These are phyloP conservation scores for Montipora sp. DNA, from an alignment of 64 coral and sea anemone genomes.

Conservation along the genomic window DNA sequence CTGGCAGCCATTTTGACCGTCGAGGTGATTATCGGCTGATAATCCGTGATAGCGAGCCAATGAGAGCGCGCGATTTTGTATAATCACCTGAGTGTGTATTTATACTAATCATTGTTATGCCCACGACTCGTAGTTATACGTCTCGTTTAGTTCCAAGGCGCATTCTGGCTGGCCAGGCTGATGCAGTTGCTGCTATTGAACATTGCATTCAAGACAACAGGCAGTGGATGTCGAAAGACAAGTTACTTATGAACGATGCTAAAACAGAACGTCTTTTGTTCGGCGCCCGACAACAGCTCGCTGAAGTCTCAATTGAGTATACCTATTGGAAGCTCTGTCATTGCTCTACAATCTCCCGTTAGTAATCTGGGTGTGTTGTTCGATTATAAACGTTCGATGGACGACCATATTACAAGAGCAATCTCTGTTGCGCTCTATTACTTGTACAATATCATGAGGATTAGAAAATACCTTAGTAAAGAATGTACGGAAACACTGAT, in stretches of 20 bases:
- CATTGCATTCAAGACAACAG: background rate
- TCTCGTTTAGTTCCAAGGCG: conserved; percentile 1
- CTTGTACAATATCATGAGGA: background rate
- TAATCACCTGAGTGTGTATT: too few species aligned
- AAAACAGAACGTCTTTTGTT: too few species aligned
- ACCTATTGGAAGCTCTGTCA: background rate
- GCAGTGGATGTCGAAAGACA: background rate
- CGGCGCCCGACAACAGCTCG: too few species aligned
- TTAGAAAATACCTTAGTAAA: background rate
- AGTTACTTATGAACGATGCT: too few species aligned
- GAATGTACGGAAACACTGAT: conserved; percentile 19
- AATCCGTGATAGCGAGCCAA: too few species aligned
- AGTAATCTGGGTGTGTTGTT: background rate
- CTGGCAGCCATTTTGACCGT: too few species aligned
- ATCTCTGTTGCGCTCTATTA: background rate
- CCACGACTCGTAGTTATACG: background rate
- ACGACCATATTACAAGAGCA: background rate
- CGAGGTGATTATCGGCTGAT: too few species aligned
- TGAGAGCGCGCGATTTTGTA: too few species aligned
- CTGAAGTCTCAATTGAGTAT: background rate
- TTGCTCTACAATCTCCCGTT: background rate
- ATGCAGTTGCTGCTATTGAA: background rate
- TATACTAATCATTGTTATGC: background rate
- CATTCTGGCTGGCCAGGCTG: conserved; percentile 5
- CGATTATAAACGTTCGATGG: background rate